phyloP scores from a whole-genome alignment of 1,140 invertebrate species.

The Drosophila bipectinata region DNA sequence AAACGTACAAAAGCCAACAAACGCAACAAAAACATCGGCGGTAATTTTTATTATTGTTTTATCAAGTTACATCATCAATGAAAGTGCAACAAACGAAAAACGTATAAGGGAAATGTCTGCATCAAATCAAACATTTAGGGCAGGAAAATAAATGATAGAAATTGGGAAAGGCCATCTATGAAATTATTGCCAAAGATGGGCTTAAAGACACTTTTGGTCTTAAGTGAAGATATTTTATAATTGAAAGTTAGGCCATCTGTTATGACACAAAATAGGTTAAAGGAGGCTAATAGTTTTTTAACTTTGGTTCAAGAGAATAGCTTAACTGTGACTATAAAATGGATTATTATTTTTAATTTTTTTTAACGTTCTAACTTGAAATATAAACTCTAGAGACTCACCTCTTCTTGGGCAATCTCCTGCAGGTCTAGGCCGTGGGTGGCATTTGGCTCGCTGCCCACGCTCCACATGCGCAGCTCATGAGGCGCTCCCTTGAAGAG shows the following conservation, averaged over 20 bases:
- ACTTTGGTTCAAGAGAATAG: too few species aligned
- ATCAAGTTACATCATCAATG: constrained; percentile 64
- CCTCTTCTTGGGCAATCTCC: constrained; percentile 85
- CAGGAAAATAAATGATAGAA: constrained; percentile 29
- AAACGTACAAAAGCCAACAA: constrained; percentile 40
- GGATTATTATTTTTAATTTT: too few species aligned
- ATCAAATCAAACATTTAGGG: constrained; percentile 33
- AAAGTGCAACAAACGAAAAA: constrained; percentile 59
- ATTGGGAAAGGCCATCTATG: constrained; percentile 10
- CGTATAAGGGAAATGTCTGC: constrained; percentile 40
- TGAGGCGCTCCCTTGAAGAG: constrained; percentile 88
- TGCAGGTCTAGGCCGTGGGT: constrained; percentile 91
- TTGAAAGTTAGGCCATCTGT: neutral
- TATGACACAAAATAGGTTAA: constrained; percentile 4
- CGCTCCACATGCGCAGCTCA: constrained; percentile 90
- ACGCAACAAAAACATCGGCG: constrained; percentile 26
- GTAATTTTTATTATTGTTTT: constrained; percentile 23
- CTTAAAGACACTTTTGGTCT: neutral
- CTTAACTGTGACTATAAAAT: too few species aligned
- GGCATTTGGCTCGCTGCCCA: constrained; percentile 87
- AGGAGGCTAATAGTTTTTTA: neutral
- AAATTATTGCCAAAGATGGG: neutral
- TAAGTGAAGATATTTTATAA: neutral
- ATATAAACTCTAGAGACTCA: constrained; percentile 48
- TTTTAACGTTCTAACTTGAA: neutral